These are phyloP conservation scores for Drosophila incognita DNA, from an alignment of 2,888 invertebrate species.

Conservation along the genomic window DNA sequence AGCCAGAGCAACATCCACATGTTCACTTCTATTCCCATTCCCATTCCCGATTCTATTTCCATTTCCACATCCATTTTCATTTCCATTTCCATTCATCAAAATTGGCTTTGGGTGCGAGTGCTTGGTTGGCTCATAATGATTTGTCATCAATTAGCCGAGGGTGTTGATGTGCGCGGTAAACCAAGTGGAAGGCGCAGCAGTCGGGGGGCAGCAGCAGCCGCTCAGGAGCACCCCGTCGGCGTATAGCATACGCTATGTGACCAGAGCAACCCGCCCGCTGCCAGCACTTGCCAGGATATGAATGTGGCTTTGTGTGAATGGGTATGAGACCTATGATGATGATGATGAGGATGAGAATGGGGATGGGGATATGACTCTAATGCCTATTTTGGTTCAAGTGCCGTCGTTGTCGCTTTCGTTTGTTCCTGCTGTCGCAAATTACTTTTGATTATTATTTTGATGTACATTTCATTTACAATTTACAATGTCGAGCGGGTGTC, in stretches of 20 bases:
- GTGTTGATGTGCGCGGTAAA: slow-evolving; percentile 80
- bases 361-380: slow-evolving; percentile 32
- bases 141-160: slow-evolving; percentile 81
- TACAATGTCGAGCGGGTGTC: slow-evolving; percentile 31
- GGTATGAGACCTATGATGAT: slow-evolving; percentile 8
- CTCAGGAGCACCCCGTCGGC: slow-evolving; percentile 63
- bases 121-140: slow-evolving; percentile 74
- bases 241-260: slow-evolving; percentile 68
- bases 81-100: slow-evolving; percentile 71
- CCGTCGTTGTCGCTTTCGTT: slow-evolving; percentile 21
- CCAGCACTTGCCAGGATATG: slow-evolving; percentile 17
- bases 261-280: slow-evolving; percentile 38
- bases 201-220: slow-evolving; percentile 4
- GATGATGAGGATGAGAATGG: slow-evolving; percentile 3
- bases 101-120: slow-evolving; percentile 77
- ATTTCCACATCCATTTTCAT: slow-evolving; percentile 31
- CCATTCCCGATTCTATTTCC: slow-evolving; percentile 25
- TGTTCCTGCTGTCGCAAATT: slow-evolving; percentile 61
- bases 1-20: slow-evolving; percentile 6
- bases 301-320: slow-evolving; percentile 8
- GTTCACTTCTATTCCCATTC: background rate
- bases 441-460: slow-evolving; percentile 78
- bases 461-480: slow-evolving; percentile 64
- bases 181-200: slow-evolving; percentile 72
- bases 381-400: slow-evolving; percentile 51